phyloP scores from a whole-genome alignment of 1,140 invertebrate genomes.

The Augochlora pura region DNA sequence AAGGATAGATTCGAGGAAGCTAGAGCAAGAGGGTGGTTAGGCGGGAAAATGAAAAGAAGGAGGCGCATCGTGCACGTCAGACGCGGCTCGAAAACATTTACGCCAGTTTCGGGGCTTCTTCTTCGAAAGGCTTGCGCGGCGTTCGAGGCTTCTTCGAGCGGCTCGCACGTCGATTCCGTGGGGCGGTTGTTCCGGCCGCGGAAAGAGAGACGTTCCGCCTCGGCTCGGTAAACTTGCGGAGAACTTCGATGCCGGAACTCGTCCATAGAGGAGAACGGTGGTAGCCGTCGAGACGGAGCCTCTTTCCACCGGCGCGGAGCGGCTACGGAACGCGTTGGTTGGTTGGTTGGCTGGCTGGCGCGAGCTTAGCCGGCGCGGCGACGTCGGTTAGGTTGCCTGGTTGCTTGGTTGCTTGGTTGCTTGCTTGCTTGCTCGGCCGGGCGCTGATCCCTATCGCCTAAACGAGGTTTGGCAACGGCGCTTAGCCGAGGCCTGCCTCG shows the following conservation, averaged over 20 bases:
- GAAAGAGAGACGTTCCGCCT: constrained; percentile 60
- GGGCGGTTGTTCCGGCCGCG: constrained; percentile 43
- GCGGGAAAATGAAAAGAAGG: not conserved
- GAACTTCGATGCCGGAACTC: constrained; percentile 74
- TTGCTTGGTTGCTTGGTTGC: constrained; percentile 11
- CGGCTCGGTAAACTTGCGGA: constrained; percentile 60
- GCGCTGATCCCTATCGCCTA: constrained; percentile 77
- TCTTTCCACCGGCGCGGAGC: constrained; percentile 34
- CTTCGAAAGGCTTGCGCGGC: constrained; percentile 4
- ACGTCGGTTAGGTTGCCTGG: not conserved
- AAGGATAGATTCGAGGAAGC: not conserved
- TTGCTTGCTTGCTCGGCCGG: constrained; percentile 54
- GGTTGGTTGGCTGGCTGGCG: constrained; percentile 1
- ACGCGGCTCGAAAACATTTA: constrained; percentile 46
- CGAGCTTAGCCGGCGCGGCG: not conserved
- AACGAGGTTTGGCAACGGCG: constrained; percentile 79
- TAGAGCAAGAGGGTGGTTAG: no score
- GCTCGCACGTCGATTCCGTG: constrained; percentile 33
- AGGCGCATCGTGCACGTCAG: constrained; percentile 34
- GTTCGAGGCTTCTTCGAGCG: no score
- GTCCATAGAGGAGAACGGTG: constrained; percentile 61
- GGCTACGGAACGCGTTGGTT: constrained; percentile 10
- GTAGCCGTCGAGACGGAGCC: constrained; percentile 57
- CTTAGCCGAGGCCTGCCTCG: constrained; percentile 69
- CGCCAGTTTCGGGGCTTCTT: constrained; percentile 26